Conservation (phyloP, 2,113 vertebrate species). For the Channa argus region DNA sequence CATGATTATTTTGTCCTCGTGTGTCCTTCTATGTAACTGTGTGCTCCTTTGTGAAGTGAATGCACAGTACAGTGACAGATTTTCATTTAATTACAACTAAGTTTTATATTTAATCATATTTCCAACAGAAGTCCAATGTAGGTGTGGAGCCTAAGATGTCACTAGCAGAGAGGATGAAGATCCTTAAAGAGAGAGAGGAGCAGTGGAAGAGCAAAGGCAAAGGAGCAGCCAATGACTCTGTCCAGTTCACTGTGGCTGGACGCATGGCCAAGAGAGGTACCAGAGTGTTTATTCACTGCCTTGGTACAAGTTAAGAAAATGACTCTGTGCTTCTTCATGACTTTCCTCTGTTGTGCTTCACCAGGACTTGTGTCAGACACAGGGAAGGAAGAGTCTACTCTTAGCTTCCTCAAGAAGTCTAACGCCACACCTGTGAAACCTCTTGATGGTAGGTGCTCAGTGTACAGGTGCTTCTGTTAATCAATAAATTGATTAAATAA, state of each 20-base stretch:
- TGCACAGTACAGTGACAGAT: too few species aligned
- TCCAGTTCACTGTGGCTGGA: conserved; percentile 86
- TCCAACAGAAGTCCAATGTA: conserved; percentile 71
- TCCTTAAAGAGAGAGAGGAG: conserved; percentile 84
- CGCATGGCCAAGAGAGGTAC: conserved; percentile 84
- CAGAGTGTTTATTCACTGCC: too few species aligned
- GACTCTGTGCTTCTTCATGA: too few species aligned
- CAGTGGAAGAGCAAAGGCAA: conserved; percentile 84
- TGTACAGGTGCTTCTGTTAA: not conserved
- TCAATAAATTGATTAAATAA: not conserved
- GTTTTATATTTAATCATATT: not conserved
- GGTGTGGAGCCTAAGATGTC: conserved; percentile 79
- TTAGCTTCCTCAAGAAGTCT: conserved; percentile 72
- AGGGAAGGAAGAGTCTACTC: conserved; percentile 72
- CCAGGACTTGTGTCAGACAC: conserved; percentile 80
- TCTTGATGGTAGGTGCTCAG: conserved; percentile 73
- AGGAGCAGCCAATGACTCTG: conserved; percentile 84
- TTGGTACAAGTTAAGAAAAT: too few species aligned
- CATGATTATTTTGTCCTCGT: not conserved
- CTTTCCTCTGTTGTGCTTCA: conserved; percentile 14
- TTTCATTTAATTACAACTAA: not conserved
- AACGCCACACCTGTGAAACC: conserved; percentile 81
- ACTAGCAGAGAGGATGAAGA: conserved; percentile 81
- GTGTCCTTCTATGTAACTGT: conserved; percentile 7
- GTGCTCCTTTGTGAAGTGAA: not conserved